Base-by-base conservation (phyloP, 2,797 vertebrate genomes). In the Chelonia mydas region DNA sequence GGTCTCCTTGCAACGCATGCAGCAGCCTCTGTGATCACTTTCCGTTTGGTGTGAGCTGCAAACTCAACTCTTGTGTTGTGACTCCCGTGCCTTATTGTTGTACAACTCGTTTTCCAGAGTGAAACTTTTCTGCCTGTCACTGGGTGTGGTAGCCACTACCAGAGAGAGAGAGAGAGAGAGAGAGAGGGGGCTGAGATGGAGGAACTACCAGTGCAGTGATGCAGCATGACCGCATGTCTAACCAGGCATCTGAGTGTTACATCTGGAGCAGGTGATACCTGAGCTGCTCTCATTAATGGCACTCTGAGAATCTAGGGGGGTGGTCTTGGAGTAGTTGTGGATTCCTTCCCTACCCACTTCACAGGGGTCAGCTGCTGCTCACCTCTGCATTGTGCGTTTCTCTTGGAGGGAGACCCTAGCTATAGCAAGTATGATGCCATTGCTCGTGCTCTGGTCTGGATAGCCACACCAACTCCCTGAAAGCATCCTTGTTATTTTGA, bases 401-500 rank as follows among this genome's bases (percentile, higher is more conserved):
- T 2, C 27, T 3, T 2, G 0, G 0, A 1, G 19, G 77, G 59
- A 83, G 2, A 83, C 25, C 19, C 85, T 86, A 79, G 19, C 81
- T 88, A 55, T 83, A 68, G 78, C 74, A 23, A 25, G 23, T 54
- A 65, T 1, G 27, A 45, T 31, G 21, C 37, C 41, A 45, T 16
- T 77, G 27, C 7, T 77, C 4, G 2, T 28, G 27, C 15, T 77
- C 45, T 27, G 27, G 45, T 45, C 13, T 76, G 74, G 25, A 27
- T 27, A 16, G 27, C 45, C 45, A 77, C n/a, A n/a, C 31, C 33
- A 76, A 27, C 80, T 84, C 49, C 8, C 65, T 84, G 88, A 84
- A 83, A 84, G 83, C 83, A 78, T 76, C 74, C 84, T 89, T 7
- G 2, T n/a, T 87, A 7, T 31, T n/a, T 81, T 95, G 81, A 72